A percentile compares a stretch with the other conserved stretches of the same genome.
These are phyloP conservation scores for Sciurus niger DNA, from an alignment of 2,113 vertebrate genomes.

Conservation along the genomic window DNA sequence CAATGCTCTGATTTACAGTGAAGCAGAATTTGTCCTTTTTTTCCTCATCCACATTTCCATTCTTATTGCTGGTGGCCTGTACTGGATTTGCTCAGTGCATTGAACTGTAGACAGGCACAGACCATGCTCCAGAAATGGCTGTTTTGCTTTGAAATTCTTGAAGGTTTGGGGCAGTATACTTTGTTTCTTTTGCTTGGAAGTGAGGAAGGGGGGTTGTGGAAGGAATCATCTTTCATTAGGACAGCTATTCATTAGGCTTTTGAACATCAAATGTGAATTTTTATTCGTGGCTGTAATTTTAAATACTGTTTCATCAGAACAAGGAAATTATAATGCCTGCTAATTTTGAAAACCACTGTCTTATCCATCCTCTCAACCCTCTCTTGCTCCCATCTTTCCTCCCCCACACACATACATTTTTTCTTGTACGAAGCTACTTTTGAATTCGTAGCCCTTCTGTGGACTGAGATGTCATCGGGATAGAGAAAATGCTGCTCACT, in stretches of 20 bases:
- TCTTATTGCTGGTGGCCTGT: slow-evolving; percentile 63
- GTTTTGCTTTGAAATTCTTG: slow-evolving; percentile 83
- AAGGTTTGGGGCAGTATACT: slow-evolving; percentile 62
- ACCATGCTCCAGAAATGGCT: background rate
- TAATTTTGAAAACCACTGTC: slow-evolving; percentile 88
- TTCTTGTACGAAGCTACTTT: slow-evolving; percentile 81
- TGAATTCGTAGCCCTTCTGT: slow-evolving; percentile 87
- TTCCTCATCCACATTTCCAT: slow-evolving; percentile 73
- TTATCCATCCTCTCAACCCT: background rate
- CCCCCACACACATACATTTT: background rate
- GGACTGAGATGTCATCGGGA: slow-evolving; percentile 93
- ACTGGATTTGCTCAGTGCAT: slow-evolving; percentile 67
- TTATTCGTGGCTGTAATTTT: slow-evolving; percentile 86
- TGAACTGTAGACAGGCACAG: slow-evolving; percentile 69
- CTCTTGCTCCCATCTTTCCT: slow-evolving; percentile 37
- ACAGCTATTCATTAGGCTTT: slow-evolving; percentile 92
- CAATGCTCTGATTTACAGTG: slow-evolving; percentile 77
- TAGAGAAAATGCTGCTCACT: slow-evolving; percentile 92
- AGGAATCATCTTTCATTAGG: slow-evolving; percentile 89
- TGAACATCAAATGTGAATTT: slow-evolving; percentile 90
- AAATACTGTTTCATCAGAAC: slow-evolving; percentile 89
- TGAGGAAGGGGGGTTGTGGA: background rate
- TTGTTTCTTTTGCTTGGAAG: slow-evolving; percentile 66
- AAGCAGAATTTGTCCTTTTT: slow-evolving; percentile 74
- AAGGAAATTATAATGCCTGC: slow-evolving; percentile 82